A percentile compares a stretch with the other conserved stretches of the same genome.
Conservation (phyloP, 1,140 invertebrate species). For the Prorops nasuta region DNA sequence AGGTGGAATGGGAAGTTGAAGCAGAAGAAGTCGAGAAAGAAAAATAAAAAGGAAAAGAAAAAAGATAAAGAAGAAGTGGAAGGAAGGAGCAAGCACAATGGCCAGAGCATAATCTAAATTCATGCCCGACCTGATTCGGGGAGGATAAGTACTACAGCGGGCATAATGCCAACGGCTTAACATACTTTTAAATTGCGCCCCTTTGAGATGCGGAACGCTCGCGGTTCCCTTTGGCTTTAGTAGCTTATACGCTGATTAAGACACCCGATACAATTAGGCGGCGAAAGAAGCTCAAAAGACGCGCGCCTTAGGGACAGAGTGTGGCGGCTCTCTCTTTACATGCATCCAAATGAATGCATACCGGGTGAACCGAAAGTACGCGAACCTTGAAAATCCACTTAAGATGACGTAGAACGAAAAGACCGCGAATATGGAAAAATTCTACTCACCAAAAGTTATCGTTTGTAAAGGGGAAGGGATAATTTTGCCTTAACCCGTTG, state of each 20-base stretch:
- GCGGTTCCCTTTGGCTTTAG: slow-evolving; percentile 37
- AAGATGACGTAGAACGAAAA: not conserved
- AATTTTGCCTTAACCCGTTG: no score
- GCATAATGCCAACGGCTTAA: slow-evolving; percentile 45
- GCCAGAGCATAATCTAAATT: slow-evolving; percentile 40
- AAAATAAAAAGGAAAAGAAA: slow-evolving; percentile 1
- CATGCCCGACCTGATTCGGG: slow-evolving; percentile 28
- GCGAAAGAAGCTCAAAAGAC: slow-evolving; percentile 51
- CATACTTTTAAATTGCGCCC: slow-evolving; percentile 52
- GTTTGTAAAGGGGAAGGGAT: no score
- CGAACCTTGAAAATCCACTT: not conserved
- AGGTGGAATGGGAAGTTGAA: no score
- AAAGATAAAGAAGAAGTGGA: not conserved
- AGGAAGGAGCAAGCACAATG: slow-evolving; percentile 20
- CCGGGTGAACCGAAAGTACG: slow-evolving; percentile 4
- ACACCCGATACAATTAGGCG: slow-evolving; percentile 56
- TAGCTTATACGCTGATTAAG: slow-evolving; percentile 56
- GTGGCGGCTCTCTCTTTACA: not conserved
- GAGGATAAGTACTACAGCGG: slow-evolving; percentile 35
- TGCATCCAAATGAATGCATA: slow-evolving; percentile 1
- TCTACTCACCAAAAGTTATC: not conserved
- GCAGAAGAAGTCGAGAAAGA: slow-evolving; percentile 7
- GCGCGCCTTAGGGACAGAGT: slow-evolving; percentile 6
- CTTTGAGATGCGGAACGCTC: slow-evolving; percentile 54
- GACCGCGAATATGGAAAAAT: not conserved